Evolutionary conservation across 2,113 vertebrate species (phyloP).

Genomic region (Epinephelus moara): DNA sequence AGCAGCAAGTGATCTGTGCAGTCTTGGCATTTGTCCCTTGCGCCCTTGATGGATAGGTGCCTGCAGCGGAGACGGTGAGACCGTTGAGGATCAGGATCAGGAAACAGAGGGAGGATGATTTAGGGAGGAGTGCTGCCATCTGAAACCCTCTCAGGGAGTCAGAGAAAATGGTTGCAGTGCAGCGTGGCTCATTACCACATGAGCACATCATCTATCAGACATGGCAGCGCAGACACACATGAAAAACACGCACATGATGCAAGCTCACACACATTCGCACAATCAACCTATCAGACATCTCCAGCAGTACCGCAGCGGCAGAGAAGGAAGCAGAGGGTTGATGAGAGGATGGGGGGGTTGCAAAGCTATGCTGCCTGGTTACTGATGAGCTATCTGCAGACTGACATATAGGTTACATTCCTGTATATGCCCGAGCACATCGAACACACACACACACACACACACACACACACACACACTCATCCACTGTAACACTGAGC

Average conservation of each 20-base stretch:
- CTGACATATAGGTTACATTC: constrained; percentile 65
- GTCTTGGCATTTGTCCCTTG: constrained; percentile 54
- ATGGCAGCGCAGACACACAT: constrained; percentile 50
- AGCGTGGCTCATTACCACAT: constrained; percentile 62
- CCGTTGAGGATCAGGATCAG: constrained; percentile 16
- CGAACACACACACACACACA: constrained; percentile 16
- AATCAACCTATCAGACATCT: constrained; percentile 55
- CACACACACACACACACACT: constrained; percentile 16
- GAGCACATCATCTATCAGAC: constrained; percentile 67
- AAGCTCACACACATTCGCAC: constrained; percentile 29
- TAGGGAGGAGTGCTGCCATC: constrained; percentile 48
- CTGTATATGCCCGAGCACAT: constrained; percentile 28
- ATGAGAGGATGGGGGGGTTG: constrained; percentile 47
- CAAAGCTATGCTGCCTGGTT: constrained; percentile 67
- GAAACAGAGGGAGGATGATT: constrained; percentile 42
- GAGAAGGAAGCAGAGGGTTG: constrained; percentile 31
- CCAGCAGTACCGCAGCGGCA: constrained; percentile 17
- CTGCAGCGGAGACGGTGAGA: constrained; percentile 46
- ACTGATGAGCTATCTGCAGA: constrained; percentile 77
- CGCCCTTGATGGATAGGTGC: constrained; percentile 40
- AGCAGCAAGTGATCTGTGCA: constrained; percentile 41
- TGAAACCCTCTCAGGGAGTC: constrained; percentile 48
- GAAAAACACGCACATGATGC: constrained; percentile 21
- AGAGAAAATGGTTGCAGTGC: constrained; percentile 56
- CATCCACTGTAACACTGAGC: constrained; percentile 23